phyloP scores from a whole-genome alignment of 2,113 vertebrate genomes.

The Ptilonorhynchus violaceus region DNA sequence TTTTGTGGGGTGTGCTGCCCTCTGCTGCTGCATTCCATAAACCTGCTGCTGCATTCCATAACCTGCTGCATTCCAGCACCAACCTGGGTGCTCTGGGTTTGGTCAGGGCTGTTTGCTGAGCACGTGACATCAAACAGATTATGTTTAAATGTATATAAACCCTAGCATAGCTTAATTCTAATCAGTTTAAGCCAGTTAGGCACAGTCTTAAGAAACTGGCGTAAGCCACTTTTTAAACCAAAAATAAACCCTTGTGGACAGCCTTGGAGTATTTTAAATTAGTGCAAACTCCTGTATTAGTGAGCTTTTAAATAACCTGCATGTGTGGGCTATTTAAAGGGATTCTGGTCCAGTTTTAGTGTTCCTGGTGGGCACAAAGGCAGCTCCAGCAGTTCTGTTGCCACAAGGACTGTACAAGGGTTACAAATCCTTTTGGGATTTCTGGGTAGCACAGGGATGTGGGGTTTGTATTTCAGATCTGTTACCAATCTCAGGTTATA shows the following conservation, averaged over 20 bases:
- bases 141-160: not conserved
- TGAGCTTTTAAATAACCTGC: not conserved
- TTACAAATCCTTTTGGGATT: not conserved
- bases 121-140: not conserved
- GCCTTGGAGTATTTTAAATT: not conserved
- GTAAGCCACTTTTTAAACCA: conserved; percentile 37
- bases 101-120: not conserved
- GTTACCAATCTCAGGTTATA: not conserved
- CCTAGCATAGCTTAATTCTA: not conserved
- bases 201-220: not conserved
- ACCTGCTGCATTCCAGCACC: not conserved
- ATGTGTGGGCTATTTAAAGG: not conserved
- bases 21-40: conserved; percentile 12
- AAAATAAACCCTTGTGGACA: conserved; percentile 18
- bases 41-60: not conserved
- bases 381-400: not conserved
- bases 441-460: not conserved
- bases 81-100: not conserved
- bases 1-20: conserved; percentile 52
- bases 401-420: not conserved
- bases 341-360: not conserved
- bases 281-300: not conserved
- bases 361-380: not conserved
- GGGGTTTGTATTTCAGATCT: not conserved
- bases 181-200: conserved; percentile 23